Conservation (phyloP, 1,140 invertebrate species). For the Lasaia peninsularis region DNA sequence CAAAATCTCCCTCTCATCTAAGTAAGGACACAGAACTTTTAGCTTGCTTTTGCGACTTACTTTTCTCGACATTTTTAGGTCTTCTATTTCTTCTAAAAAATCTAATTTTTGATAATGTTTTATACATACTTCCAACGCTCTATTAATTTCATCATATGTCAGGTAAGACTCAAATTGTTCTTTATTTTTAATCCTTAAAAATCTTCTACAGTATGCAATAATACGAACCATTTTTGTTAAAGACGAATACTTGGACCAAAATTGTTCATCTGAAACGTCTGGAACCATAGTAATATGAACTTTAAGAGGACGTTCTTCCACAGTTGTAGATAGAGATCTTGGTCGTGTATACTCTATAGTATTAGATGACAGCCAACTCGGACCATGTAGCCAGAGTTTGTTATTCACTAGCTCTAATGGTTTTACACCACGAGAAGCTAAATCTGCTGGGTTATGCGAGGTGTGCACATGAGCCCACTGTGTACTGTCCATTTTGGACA, state of each 20-base stretch:
- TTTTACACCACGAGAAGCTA: slow-evolving; percentile 46
- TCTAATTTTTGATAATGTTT: slow-evolving; percentile 15
- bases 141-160: slow-evolving; percentile 12
- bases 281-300: not conserved
- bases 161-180: not conserved
- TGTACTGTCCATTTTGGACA: slow-evolving; percentile 21
- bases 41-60: slow-evolving; percentile 22
- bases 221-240: slow-evolving; percentile 7
- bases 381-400: slow-evolving; percentile 21
- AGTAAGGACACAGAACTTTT: slow-evolving; percentile 22
- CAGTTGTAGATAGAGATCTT: slow-evolving; percentile 1
- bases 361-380: slow-evolving; percentile 13
- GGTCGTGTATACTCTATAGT: slow-evolving; percentile 5
- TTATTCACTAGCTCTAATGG: not conserved
- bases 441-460: slow-evolving; percentile 64
- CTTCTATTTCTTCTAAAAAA: slow-evolving; percentile 20
- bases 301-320: slow-evolving; percentile 10
- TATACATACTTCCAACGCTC: slow-evolving; percentile 18
- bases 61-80: slow-evolving; percentile 11
- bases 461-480: slow-evolving; percentile 63
- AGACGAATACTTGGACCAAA: slow-evolving; percentile 17
- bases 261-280: slow-evolving; percentile 4
- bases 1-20: slow-evolving; percentile 17
- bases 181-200: slow-evolving; percentile 10
- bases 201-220: slow-evolving; percentile 20